Evolutionary conservation across 2,888 invertebrate species (phyloP), one percentile per base, ranked within the genome.

Genomic region (Drosophila paranaensis): DNA sequence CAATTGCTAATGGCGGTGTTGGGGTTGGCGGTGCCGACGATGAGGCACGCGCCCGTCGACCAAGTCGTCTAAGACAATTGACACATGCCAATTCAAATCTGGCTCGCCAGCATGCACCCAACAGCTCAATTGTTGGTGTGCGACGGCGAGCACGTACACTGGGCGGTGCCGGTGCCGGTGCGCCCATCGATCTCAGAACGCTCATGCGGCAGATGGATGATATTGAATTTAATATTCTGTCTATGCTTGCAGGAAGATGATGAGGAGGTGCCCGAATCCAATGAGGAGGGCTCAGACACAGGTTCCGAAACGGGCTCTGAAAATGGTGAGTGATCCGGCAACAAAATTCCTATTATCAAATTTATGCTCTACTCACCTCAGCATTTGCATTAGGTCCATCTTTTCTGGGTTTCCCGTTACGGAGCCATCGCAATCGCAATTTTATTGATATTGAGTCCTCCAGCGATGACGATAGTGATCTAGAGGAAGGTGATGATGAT

Each of bases 211-310:
- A 85, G 65, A 75, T 84, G 80, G 88, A 84, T 85, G 84, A 84
- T 82, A 76, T 84, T 88, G 84, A 84, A 85, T 80, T 77, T 82
- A 91, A 90, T 88, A 79, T 85, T 79, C 76, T 84, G 78, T 92
- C 85, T 90, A 83, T 89, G 87, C 82, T 92, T 93, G 79, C 91
- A 94, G 90, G 94, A 95, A 82, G 95, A 95, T 80, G 95, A 95
- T 77, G 95, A 95, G 60, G 95, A 95, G 91, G 94, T 89, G 94
- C 95, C 94, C 61, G 94, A 71, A 68, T 82, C 89, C 77, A 90
- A 90, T 78, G 95, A 95, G 84, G 95, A 95, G 89, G 91, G 91
- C 65, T 91, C 92, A 48, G 93, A 93, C 48, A 90, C 91, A 88
- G 91, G 90, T 30, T 91, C 92, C 37, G 93, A 93, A 61, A 90